phyloP scores from a whole-genome alignment of 2,888 invertebrate species.

The Phengaris alcon region DNA sequence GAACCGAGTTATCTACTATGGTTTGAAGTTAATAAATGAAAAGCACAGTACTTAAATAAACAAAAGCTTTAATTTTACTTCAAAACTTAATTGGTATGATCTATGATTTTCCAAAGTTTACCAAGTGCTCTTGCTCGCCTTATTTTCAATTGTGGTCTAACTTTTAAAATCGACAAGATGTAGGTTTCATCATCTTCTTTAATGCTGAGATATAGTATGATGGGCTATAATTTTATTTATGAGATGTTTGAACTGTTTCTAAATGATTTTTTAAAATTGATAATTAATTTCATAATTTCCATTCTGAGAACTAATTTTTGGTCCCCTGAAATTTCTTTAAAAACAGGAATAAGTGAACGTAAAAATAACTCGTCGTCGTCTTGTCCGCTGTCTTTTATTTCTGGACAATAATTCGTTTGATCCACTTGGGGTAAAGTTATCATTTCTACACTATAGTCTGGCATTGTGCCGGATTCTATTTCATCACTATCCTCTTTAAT shows the following conservation, averaged over 20 bases:
- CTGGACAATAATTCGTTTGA: background rate
- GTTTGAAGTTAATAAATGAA: no score
- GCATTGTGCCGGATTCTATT: background rate
- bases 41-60: background rate
- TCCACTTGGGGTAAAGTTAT: background rate
- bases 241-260: no score
- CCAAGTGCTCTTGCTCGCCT: no score
- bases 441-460: background rate
- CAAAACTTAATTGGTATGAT: background rate
- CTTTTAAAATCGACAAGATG: no score
- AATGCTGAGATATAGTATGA: no score
- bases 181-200: no score
- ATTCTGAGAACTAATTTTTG: background rate
- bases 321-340: background rate
- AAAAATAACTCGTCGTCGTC: background rate
- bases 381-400: background rate
- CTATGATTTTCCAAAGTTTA: no score
- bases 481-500: background rate
- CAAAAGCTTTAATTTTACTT: background rate
- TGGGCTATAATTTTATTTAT: no score
- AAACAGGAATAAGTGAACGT: background rate
- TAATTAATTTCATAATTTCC: slow-evolving; percentile 1
- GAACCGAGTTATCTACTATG: no score
- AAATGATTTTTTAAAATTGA: background rate
- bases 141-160: no score